Conservation (phyloP, 2,888 invertebrate species). For the Caenorhabditis sp. region DNA sequence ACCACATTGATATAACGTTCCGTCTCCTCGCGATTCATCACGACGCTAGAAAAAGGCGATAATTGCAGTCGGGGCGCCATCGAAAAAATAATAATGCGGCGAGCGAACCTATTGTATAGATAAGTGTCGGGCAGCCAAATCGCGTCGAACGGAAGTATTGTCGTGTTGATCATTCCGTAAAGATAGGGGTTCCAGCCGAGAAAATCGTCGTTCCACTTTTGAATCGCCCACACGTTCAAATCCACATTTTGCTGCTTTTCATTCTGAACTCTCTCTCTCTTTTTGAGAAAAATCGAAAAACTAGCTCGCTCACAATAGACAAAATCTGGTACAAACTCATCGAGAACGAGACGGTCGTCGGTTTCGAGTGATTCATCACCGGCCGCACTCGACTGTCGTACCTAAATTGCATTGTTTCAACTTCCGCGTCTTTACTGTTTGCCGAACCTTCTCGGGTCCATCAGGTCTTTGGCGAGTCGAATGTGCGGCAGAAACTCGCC, state of each 20-base stretch:
- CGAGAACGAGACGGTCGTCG: slow-evolving; percentile 74
- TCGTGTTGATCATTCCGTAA: slow-evolving; percentile 77
- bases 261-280: slow-evolving; percentile 66
- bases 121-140: slow-evolving; percentile 78
- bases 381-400: slow-evolving; percentile 77
- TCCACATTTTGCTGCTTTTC: slow-evolving; percentile 78
- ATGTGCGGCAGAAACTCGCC: slow-evolving; percentile 78
- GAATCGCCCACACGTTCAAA: slow-evolving; percentile 78
- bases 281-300: neutral
- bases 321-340: slow-evolving; percentile 78
- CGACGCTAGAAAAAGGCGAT: slow-evolving; percentile 69
- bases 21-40: slow-evolving; percentile 78
- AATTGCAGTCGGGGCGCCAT: neutral
- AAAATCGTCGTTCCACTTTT: slow-evolving; percentile 78
- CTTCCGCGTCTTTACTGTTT: neutral
- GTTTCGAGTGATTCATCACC: slow-evolving; percentile 71
- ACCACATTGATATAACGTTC: slow-evolving; percentile 78
- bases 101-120: slow-evolving; percentile 69
- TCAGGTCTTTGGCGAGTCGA: slow-evolving; percentile 76
- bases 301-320: slow-evolving; percentile 67
- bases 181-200: slow-evolving; percentile 76
- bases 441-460: slow-evolving; percentile 71
- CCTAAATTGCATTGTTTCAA: slow-evolving; percentile 47
- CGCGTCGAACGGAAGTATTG: slow-evolving; percentile 75
- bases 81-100: neutral